Percentiles rank a stretch among this genome's conserved stretches.
Evolutionary conservation across 2,888 invertebrate species (phyloP).

Genomic region (Oxycera nigricornis): DNA sequence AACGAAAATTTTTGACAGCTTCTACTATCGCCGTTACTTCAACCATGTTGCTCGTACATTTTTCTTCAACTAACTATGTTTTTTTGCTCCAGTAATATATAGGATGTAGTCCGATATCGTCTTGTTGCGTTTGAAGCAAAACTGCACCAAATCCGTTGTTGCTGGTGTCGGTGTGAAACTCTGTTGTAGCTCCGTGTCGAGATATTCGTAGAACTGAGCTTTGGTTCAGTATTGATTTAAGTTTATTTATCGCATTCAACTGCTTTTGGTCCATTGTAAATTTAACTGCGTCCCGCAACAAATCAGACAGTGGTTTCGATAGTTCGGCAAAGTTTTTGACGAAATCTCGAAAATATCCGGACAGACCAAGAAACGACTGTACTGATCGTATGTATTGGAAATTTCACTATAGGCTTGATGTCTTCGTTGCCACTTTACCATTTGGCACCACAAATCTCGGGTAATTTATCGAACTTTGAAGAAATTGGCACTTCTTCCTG

Average conservation of each 20-base stretch:
- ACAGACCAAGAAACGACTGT: conserved; percentile 20
- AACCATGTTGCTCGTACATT: no score
- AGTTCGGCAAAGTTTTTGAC: conserved; percentile 22
- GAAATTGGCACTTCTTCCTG: conserved; percentile 25
- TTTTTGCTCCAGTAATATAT: background rate
- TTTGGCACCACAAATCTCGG: background rate
- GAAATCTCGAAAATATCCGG: conserved; percentile 5
- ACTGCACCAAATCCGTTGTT: no score
- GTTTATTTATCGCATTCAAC: background rate
- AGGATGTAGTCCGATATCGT: no score
- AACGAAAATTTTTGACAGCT: background rate
- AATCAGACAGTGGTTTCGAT: conserved; percentile 50
- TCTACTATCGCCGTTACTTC: no score
- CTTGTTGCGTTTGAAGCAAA: no score
- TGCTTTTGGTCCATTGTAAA: conserved; percentile 40
- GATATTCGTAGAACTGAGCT: background rate
- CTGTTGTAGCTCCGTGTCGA: no score
- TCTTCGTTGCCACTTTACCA: background rate
- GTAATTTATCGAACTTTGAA: background rate
- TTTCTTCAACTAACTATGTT: background rate
- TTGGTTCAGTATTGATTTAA: background rate
- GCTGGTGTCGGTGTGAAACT: no score
- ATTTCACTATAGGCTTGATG: background rate
- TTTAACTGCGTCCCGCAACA: background rate
- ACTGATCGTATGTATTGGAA: background rate